Percentiles rank a stretch among this genome's conserved stretches.
Conservation (phyloP, 2,113 vertebrate genomes). For the Coryphaenoides rupestris region DNA sequence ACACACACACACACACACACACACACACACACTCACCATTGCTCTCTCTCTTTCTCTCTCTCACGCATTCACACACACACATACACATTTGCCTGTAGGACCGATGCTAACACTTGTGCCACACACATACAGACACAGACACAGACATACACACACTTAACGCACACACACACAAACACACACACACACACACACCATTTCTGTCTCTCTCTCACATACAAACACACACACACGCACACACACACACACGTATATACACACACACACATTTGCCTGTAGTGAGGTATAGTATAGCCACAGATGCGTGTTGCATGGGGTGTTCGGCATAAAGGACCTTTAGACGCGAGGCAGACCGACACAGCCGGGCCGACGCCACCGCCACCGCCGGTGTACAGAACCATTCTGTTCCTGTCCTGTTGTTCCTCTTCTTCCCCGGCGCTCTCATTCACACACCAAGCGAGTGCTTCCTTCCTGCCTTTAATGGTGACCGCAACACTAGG, state of each 20-base stretch:
- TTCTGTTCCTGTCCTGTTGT: conserved; percentile 47
- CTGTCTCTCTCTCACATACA: no score
- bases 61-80: no score
- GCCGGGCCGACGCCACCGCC: conserved; percentile 46
- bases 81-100: no score
- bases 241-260: no score
- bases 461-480: conserved; percentile 49
- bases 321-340: conserved; percentile 48
- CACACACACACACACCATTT: no score
- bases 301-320: conserved; percentile 39
- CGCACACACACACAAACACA: no score
- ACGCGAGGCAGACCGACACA: conserved; percentile 56
- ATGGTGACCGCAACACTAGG: conserved; percentile 43
- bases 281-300: conserved; percentile 28
- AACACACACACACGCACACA: no score
- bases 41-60: no score
- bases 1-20: no score
- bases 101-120: conserved; percentile 1
- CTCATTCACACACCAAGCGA: conserved; percentile 42
- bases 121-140: background rate
- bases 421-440: conserved; percentile 10
- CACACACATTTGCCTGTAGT: conserved; percentile 7
- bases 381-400: conserved; percentile 46
- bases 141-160: no score
- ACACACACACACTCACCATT: background rate